phyloP scores from a whole-genome alignment of 2,888 invertebrate species.

The Lydus trimaculatus region DNA sequence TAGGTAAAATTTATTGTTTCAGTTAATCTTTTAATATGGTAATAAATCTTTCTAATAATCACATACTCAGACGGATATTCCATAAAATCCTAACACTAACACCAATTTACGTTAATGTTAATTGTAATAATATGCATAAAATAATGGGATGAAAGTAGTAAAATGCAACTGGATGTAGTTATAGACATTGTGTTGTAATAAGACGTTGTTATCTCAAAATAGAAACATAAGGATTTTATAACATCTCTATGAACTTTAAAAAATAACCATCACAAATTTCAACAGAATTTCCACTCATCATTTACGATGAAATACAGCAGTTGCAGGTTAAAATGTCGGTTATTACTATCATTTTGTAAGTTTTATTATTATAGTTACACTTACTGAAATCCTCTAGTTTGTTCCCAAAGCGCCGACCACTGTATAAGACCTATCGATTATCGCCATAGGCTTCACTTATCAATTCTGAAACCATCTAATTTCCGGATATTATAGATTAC shows the following conservation, averaged over 20 bases:
- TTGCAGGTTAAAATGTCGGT: no score
- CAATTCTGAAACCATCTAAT: no score
- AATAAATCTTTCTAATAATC: conserved; percentile 31
- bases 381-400: no score
- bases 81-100: not conserved
- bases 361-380: no score
- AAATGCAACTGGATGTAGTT: not conserved
- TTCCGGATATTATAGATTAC: no score
- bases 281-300: not conserved
- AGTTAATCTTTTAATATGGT: conserved; percentile 28
- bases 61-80: conserved; percentile 19
- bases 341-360: no score
- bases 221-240: not conserved
- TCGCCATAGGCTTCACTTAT: no score
- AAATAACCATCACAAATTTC: not conserved
- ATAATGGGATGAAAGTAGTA: not conserved
- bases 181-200: not conserved
- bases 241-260: not conserved
- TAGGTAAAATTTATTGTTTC: conserved; percentile 25
- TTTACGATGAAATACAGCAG: not conserved
- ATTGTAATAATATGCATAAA: not conserved
- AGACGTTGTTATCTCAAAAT: not conserved
- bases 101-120: not conserved
- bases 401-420: no score
- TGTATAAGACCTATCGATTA: no score